Evolutionary conservation across 2,113 vertebrate species (phyloP).

Genomic region (Hemichromis elongatus): DNA sequence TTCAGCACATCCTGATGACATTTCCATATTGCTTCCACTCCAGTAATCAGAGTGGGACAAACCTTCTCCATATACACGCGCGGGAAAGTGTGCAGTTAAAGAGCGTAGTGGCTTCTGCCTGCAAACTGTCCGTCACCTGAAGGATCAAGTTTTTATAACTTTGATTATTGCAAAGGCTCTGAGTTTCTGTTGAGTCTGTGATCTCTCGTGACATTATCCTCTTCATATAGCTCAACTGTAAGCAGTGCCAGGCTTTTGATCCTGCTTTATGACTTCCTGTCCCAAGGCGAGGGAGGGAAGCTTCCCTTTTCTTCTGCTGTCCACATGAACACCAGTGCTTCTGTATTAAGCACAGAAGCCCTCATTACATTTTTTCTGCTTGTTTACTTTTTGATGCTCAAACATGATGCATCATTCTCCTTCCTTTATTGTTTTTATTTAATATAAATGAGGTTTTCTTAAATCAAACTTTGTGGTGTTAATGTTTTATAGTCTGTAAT

Average conservation of each 20-base stretch:
- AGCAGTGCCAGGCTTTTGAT: conserved; percentile 46
- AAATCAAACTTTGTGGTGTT: background rate
- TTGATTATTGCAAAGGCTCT: background rate
- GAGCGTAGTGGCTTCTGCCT: background rate
- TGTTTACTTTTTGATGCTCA: background rate
- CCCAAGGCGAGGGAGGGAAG: conserved; percentile 28
- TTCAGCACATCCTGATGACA: background rate
- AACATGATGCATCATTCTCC: background rate
- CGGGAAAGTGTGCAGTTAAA: background rate
- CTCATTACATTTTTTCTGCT: background rate
- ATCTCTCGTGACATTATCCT: conserved; percentile 5
- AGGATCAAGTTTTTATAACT: background rate
- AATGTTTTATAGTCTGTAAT: background rate
- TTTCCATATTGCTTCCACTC: conserved; percentile 13
- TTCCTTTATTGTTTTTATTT: background rate
- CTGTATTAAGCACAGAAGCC: background rate
- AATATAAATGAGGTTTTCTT: background rate
- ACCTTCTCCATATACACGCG: background rate
- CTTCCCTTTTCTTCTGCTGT: conserved; percentile 40
- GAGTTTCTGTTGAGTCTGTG: background rate
- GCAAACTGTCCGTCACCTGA: background rate
- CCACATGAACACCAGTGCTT: background rate
- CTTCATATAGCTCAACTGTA: conserved; percentile 6
- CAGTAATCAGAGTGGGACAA: background rate
- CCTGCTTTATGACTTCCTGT: conserved; percentile 61